phyloP scores from a whole-genome alignment of 1,140 invertebrate genomes.

The Augochlora pura region DNA sequence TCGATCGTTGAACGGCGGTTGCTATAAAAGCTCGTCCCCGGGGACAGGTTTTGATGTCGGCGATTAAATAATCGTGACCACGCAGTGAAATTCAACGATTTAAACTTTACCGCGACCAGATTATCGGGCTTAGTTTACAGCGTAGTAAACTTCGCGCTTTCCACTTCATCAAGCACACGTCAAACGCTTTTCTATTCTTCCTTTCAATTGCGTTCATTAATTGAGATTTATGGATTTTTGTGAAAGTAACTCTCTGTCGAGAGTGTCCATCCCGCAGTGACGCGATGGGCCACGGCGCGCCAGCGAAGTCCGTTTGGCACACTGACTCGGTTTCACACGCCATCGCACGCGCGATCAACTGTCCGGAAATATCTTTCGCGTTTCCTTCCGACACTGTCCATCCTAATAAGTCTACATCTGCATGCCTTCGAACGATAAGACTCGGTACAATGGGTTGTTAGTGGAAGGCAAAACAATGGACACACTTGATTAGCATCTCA shows the following conservation, averaged over 20 bases:
- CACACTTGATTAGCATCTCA: constrained; percentile 16
- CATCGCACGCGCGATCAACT: constrained; percentile 34
- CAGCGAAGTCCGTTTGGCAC: constrained; percentile 43
- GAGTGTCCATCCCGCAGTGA: too few relatives aligned
- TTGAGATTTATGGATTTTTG: neutral
- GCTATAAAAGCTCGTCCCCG: too few relatives aligned
- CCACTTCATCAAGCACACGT: neutral
- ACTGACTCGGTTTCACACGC: constrained; percentile 59
- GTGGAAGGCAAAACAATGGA: constrained; percentile 7
- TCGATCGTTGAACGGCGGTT: too few relatives aligned
- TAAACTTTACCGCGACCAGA: too few relatives aligned
- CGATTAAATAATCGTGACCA: neutral
- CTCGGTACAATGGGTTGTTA: constrained; percentile 1
- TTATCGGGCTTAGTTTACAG: neutral
- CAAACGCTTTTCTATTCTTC: neutral
- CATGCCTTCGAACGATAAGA: constrained; percentile 7
- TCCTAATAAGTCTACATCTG: constrained; percentile 20
- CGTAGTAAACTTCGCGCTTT: neutral
- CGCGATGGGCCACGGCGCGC: neutral
- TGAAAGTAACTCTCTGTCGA: constrained; percentile 20
- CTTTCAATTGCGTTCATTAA: neutral
- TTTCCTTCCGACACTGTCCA: constrained; percentile 14
- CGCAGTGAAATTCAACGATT: neutral
- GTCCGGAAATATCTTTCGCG: constrained; percentile 2
- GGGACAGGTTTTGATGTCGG: neutral